These are phyloP conservation scores for Drosophila anomalata DNA, from an alignment of 2,888 invertebrate species.

Conservation along the genomic window DNA sequence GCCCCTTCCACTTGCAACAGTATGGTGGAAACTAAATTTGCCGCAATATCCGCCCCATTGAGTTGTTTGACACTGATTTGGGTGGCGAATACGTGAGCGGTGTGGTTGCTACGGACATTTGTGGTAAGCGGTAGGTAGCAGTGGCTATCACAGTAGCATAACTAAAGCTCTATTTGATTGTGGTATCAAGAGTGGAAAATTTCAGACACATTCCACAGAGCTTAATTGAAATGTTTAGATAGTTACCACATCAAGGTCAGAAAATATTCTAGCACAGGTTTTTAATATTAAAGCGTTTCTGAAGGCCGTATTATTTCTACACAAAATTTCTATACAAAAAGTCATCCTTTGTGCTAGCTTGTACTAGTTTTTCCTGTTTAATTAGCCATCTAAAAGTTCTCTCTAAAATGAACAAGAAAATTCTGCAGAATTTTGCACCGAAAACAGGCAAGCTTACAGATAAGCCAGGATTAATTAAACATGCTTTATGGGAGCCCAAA, in stretches of 20 bases:
- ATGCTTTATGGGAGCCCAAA: neutral
- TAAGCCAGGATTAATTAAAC: neutral
- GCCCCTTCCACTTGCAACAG: neutral
- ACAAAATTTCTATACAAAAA: too few species aligned
- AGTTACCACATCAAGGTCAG: neutral
- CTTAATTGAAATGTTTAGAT: neutral
- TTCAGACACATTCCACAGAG: neutral
- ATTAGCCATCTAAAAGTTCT: too few species aligned
- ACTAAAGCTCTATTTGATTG: slow-evolving; percentile 40
- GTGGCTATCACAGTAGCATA: slow-evolving; percentile 30
- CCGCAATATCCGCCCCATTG: slow-evolving; percentile 8
- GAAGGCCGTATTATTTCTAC: neutral
- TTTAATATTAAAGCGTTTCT: neutral
- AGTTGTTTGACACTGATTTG: slow-evolving; percentile 20
- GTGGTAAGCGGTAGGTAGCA: slow-evolving; percentile 22
- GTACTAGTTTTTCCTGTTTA: neutral
- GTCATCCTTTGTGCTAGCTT: too few species aligned
- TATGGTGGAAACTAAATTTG: slow-evolving; percentile 3
- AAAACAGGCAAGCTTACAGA: neutral
- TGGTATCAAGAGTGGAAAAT: slow-evolving; percentile 31
- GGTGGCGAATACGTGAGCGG: slow-evolving; percentile 6
- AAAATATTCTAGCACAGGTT: neutral
- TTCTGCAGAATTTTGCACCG: neutral
- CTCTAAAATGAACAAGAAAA: neutral
- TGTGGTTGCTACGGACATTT: slow-evolving; percentile 25